Evolutionary conservation across 2,113 vertebrate species (phyloP), one percentile per base, ranked within the genome.

Genomic region (Pseudopodoces humilis): DNA sequence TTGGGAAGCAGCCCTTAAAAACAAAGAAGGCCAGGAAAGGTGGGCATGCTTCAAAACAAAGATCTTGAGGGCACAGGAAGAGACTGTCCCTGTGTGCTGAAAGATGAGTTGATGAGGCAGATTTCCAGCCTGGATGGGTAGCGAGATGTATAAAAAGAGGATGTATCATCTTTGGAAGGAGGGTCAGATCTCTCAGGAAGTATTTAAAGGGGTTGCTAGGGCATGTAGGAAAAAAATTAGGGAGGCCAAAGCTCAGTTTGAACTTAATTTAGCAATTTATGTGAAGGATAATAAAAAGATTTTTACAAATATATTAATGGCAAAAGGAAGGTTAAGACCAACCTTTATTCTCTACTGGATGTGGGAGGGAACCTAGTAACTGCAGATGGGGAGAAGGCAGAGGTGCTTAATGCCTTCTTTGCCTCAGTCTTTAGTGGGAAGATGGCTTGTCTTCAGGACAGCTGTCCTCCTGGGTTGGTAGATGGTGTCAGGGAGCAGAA

Each of bases 71-170:
- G 39, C 50, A n/a, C 30, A 43, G 44, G 30, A 55, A 41, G 20
- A 52, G 11, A 52, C 49, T 31, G 15, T 41, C 21, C 15, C 5
- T 53, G 37, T 31, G 28, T 41, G 49, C 37, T 1, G 0, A 24
- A 33, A 31, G 28, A 71, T 10, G 20, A 52, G 27, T 7, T 0
- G 0, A 17, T 2, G 3, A 52, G 35, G 20, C 2, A 52, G 39
- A 39, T 0, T 0, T 2, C 14, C 35, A 52, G n/a, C 13, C 7
- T 52, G 35, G 47, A 23, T 70, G 47, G 20, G 35, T 19, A 31
- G 30, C 0, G 3, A 70, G 14, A 35, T 70, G 52, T n/a, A 39
- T 52, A 30, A 30, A 52, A 39, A 31, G 20, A n/a, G 27, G 37
- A 41, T 20, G 37, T 30, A 41, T 41, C 13, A 30, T 41, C 37